Base-by-base conservation (phyloP, 2,797 vertebrate species). In the Tragopan temminckii region DNA sequence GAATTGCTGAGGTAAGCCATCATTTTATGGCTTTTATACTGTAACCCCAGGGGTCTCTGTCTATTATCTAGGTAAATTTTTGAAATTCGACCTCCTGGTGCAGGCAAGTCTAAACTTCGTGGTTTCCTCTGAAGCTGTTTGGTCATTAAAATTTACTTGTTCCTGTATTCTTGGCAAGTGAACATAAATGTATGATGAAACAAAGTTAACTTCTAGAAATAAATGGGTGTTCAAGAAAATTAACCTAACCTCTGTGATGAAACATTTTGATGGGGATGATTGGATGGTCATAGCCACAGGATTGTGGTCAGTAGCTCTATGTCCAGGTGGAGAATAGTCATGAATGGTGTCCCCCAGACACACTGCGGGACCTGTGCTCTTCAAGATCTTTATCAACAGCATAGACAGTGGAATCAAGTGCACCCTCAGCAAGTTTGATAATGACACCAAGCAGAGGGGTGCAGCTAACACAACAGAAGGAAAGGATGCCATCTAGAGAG, bases 1-100 rank as follows among this genome's bases (percentile, higher is more conserved):
- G 57, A 80, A 58, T 61, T 92, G 43, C 53, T 86, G 68, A 64
- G 50, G 66, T 87, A 92, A 93, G 91, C 55, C 13, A 57, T 85
- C 83, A 88, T 72, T 78, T n/a, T 81, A 38, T 86, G n/a, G 58
- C 61, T 59, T 69, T 70, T n/a, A 7, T 64, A 57, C 66, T 57
- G 19, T 61, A 52, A 0, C 63, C 20, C 52, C 20, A 57, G 74
- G 74, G 81, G 61, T 86, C 80, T 43, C 36, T 66, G 75, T 57
- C 36, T 0, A 5, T 38, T 83, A 19, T 10, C 43, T 66, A n/a
- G 7, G 24, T 72, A 67, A 88, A 67, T 92, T 72, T 94, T 67
- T 78, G 66, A 88, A 89, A 43, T 12, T 15, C 29, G 63, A 61
- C 38, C 25, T 75, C 43, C 8, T 67, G 82, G 20, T 45, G 83